Conservation (phyloP, 2,113 vertebrate genomes). For the Labeo rohita region DNA sequence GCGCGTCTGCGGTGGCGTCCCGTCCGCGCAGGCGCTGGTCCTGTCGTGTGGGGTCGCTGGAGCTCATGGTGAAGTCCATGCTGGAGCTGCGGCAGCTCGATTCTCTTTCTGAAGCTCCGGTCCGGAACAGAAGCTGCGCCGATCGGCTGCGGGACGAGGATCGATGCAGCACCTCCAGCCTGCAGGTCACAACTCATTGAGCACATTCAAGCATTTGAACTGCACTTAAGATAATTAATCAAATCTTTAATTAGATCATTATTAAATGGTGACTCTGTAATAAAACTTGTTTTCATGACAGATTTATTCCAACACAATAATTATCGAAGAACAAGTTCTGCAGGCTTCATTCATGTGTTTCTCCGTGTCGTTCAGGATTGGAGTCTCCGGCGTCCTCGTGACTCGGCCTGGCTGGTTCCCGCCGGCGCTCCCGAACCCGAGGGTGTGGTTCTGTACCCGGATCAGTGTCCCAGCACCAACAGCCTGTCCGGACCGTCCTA, state of each 20-base stretch:
- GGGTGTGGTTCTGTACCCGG: constrained; percentile 80
- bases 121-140: constrained; percentile 57
- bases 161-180: constrained; percentile 59
- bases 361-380: constrained; percentile 26
- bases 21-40: constrained; percentile 90
- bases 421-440: constrained; percentile 77
- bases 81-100: constrained; percentile 90
- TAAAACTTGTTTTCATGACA: background rate
- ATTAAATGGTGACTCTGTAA: no score
- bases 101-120: constrained; percentile 61
- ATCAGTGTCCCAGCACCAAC: constrained; percentile 73
- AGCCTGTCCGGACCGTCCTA: constrained; percentile 65
- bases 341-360: background rate
- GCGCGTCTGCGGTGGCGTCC: constrained; percentile 42
- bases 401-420: constrained; percentile 63
- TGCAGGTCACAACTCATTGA: constrained; percentile 56
- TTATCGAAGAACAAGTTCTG: no score
- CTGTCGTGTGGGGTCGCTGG: constrained; percentile 77
- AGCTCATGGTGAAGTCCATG: constrained; percentile 94
- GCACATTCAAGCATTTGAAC: background rate
- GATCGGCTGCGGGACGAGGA: constrained; percentile 38
- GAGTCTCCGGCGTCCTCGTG: constrained; percentile 42
- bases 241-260: no score
- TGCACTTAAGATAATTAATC: no score
- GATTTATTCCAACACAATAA: background rate